A percentile compares a stretch with the other conserved stretches of the same genome.
phyloP scores from a whole-genome alignment of 37 sponge, comb jelly and placozoan species.

The Eunapius fragilis region DNA sequence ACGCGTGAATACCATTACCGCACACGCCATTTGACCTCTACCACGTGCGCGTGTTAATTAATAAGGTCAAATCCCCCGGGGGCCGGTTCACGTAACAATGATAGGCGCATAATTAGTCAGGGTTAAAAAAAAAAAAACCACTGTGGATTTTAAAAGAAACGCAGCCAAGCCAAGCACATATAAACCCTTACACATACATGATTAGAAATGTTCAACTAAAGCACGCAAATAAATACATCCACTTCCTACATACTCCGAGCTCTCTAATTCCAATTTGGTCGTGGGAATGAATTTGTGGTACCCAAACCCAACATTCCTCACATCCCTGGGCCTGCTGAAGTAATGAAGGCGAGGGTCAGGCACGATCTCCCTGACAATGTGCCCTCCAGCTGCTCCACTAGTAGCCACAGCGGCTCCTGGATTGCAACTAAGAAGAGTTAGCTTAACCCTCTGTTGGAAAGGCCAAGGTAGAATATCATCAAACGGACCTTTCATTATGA shows the following conservation, averaged over 20 bases:
- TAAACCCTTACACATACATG: neutral
- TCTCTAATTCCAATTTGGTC: slow-evolving; percentile 5
- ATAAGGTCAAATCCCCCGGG: too few relatives aligned
- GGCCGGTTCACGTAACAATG: too few relatives aligned
- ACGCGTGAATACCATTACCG: too few relatives aligned
- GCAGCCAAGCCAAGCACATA: too few relatives aligned
- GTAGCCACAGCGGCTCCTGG: neutral
- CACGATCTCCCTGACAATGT: slow-evolving; percentile 43
- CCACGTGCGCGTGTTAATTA: too few relatives aligned
- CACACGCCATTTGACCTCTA: too few relatives aligned
- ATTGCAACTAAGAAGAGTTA: slow-evolving; percentile 55
- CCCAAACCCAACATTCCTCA: slow-evolving; percentile 67
- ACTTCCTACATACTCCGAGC: slow-evolving; percentile 51
- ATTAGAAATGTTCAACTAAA: neutral
- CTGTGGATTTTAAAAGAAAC: too few relatives aligned
- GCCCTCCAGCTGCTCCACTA: slow-evolving; percentile 9
- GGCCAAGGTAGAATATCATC: slow-evolving; percentile 85
- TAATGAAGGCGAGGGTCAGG: slow-evolving; percentile 68
- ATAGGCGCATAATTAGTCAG: too few relatives aligned
- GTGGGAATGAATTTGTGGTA: slow-evolving; percentile 67
- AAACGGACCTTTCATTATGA: slow-evolving; percentile 69
- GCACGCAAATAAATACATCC: slow-evolving; percentile 46
- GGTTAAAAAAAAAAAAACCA: too few relatives aligned
- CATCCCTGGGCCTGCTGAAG: slow-evolving; percentile 45
- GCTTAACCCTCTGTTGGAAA: slow-evolving; percentile 53